Base-by-base conservation (phyloP, 1,140 invertebrate genomes). In the Panagrolaimus sp. region DNA sequence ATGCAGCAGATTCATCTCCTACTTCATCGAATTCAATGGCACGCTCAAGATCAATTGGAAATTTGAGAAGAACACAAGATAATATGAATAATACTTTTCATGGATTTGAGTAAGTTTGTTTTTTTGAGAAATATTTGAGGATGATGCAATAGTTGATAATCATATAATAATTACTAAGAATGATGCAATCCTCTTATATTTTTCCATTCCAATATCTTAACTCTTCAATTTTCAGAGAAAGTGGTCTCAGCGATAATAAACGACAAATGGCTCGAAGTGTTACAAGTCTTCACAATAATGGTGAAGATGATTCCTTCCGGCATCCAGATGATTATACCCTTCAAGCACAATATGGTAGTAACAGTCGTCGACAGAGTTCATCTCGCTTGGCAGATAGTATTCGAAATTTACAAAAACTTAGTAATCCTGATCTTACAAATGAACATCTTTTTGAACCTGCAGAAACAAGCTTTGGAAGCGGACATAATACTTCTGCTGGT, bases 401-500 rank as follows among this genome's bases (percentile, higher is more conserved):
- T 57, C 45, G 69, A 14, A 65, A 79, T 48, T 44, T 74, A 45
- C 65, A 65, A 14, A 67, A 67, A 53, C 57, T 67, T 9, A 70
- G 70, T 43, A 77, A 77, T 69, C 70, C 76, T 4, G 75, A 79
- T 43, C 63, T 81, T 66, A 69, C 77, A 5, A 67, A 68, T 23
- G 72, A 63, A 14, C 48, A 66, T 42, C 42, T 66, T 11, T 72
- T 43, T 63, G 45, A 65, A 5, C 43, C 72, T 42, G 38, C 51
- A n/a, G 57, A 63, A 20, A 23, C 42, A 44, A 27, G 13, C 0
- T 8, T 61, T 61, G 9, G 47, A 14, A 11, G 64, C 7, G 1
- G 69, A 44, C 47, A 72, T 20, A 72, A 48, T 27, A 11, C 76
- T n/a, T 51, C 45, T n/a, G n/a, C 0, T 25, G 70, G 13, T 11